Evolutionary conservation across 2,797 vertebrate genomes (phyloP).

Genomic region (Caiman crocodilus): DNA sequence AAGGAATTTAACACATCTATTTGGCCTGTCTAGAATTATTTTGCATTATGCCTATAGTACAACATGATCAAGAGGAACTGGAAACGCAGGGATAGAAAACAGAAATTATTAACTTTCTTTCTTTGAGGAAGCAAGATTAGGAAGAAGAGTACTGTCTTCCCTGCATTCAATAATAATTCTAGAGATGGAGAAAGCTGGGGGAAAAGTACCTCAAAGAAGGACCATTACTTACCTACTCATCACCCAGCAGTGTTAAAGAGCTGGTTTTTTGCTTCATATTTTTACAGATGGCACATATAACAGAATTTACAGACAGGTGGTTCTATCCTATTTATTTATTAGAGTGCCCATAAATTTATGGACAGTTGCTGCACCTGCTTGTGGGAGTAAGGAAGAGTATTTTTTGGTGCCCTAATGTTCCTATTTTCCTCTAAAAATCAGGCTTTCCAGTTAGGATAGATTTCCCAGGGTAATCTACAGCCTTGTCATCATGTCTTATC

Average conservation of each 20-base stretch:
- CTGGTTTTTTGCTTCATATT: not conserved
- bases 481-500: not conserved
- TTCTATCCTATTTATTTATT: no score
- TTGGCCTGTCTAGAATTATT: constrained; percentile 8
- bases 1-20: not conserved
- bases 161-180: not conserved
- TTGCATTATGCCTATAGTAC: not conserved
- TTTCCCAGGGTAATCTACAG: not conserved
- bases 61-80: not conserved
- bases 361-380: not conserved
- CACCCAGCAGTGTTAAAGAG: not conserved
- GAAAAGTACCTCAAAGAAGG: not conserved
- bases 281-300: not conserved
- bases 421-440: not conserved
- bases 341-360: no score
- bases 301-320: no score
- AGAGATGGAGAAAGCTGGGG: not conserved
- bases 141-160: not conserved
- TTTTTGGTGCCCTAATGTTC: not conserved
- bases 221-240: not conserved
- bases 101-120: not conserved
- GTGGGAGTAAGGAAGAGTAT: not conserved
- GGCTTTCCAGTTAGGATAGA: not conserved
- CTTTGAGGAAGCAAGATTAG: not conserved
- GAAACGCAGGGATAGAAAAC: constrained; percentile 12